Percentiles rank a stretch among this genome's conserved stretches.
phyloP scores from a whole-genome alignment of 2,888 invertebrate species.

The Drosophila tripunctata region DNA sequence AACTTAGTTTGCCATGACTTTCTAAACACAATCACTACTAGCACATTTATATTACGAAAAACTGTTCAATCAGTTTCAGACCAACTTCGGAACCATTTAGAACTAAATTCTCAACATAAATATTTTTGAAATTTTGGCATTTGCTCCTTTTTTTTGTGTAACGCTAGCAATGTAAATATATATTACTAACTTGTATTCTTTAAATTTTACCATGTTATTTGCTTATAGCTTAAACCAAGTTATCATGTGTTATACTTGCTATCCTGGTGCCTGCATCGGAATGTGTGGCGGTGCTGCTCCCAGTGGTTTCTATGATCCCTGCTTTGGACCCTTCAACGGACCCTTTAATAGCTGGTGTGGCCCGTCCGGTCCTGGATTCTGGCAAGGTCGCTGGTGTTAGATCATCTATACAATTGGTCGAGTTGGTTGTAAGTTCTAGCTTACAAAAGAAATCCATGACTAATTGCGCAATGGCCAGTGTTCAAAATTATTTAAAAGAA shows the following conservation, averaged over 20 bases:
- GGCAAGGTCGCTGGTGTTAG: conserved; percentile 47
- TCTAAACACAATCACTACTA: neutral
- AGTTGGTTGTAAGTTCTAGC: conserved; percentile 5
- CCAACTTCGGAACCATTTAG: conserved; percentile 8
- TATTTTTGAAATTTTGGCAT: conserved; percentile 20
- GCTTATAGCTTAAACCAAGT: conserved; percentile 11
- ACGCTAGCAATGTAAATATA: conserved; percentile 9
- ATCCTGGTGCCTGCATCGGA: conserved; percentile 50
- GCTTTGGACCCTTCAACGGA: conserved; percentile 46
- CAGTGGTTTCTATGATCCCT: conserved; percentile 62
- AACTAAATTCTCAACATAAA: conserved; percentile 18
- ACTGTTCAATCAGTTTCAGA: conserved; percentile 7
- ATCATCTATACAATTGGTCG: neutral
- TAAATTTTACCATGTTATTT: neutral
- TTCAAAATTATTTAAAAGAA: conserved; percentile 24
- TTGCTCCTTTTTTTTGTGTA: conserved; percentile 36
- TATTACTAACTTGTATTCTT: no score
- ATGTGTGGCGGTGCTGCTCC: conserved; percentile 54
- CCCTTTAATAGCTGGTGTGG: conserved; percentile 46
- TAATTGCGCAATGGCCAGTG: neutral
- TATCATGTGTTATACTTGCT: conserved; percentile 55
- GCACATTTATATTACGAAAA: no score
- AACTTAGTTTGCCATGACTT: conserved; percentile 21
- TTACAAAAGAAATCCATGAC: conserved; percentile 49
- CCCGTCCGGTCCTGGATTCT: conserved; percentile 43